These are phyloP conservation scores for Malurus melanocephalus DNA, from an alignment of 2,113 vertebrate species.

Conservation along the genomic window DNA sequence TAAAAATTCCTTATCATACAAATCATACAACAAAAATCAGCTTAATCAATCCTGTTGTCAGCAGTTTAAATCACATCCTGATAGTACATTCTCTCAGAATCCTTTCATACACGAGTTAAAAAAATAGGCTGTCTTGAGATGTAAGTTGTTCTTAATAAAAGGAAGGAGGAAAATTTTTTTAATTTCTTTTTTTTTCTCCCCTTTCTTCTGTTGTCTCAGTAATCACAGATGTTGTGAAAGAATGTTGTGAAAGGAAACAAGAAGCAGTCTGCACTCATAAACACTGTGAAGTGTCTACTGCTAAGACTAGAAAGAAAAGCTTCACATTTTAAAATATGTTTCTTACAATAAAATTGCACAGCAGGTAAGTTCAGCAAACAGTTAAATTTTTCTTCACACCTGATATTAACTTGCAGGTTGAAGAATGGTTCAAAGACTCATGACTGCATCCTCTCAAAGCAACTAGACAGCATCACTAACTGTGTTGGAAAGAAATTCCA, in stretches of 20 bases:
- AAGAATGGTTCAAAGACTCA: not conserved
- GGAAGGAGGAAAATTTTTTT: not conserved
- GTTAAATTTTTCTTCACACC: not conserved
- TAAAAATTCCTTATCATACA: not conserved
- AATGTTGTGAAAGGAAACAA: not conserved
- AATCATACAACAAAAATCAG: not conserved
- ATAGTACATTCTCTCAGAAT: not conserved
- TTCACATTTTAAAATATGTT: not conserved
- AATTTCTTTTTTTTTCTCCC: no score
- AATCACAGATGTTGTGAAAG: not conserved
- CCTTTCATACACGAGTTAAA: not conserved
- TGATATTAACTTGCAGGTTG: not conserved
- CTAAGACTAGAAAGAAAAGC: not conserved
- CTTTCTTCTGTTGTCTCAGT: not conserved
- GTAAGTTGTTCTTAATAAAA: not conserved
- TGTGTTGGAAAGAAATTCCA: not conserved
- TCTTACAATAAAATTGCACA: not conserved
- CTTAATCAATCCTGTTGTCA: not conserved
- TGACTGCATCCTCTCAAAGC: not conserved
- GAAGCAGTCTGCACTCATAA: not conserved
- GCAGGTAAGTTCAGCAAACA: not conserved
- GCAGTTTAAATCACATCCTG: not conserved
- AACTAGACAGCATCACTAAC: not conserved
- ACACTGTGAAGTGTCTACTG: not conserved
- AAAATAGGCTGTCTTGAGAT: not conserved